A percentile compares a stretch with the other conserved stretches of the same genome.
Evolutionary conservation across 2,888 invertebrate genomes (phyloP).

Genomic region (Zaprionus lineosus): DNA sequence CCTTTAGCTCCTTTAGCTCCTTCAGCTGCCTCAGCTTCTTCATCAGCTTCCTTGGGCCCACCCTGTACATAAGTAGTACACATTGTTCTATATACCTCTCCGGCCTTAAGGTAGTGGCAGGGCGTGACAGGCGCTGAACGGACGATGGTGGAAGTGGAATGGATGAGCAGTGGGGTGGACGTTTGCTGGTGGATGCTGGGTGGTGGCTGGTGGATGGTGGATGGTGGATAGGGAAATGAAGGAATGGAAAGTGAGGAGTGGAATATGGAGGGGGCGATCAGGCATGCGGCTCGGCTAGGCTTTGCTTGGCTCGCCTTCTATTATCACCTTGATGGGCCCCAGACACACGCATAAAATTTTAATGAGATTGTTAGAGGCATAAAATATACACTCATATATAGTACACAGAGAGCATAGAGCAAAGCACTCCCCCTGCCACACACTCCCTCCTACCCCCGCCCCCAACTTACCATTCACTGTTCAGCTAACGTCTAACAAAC

Average conservation of each 20-base stretch:
- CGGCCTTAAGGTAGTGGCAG: conserved; percentile 14
- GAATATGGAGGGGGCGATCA: conserved; percentile 1
- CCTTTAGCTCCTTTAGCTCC: conserved; percentile 1
- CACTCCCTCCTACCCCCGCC: background rate
- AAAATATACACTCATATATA: conserved; percentile 61
- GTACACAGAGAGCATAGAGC: conserved; percentile 22
- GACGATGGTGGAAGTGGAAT: too few relatives aligned
- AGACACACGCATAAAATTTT: conserved; percentile 77
- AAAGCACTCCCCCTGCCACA: background rate
- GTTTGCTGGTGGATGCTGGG: too few relatives aligned
- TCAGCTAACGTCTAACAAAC: too few relatives aligned
- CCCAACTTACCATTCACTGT: too few relatives aligned
- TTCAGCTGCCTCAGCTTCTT: background rate
- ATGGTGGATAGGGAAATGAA: too few relatives aligned
- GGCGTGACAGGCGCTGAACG: too few relatives aligned
- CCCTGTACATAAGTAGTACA: background rate
- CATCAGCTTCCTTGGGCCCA: background rate
- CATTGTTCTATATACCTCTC: conserved; percentile 33
- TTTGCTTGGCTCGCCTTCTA: conserved; percentile 45
- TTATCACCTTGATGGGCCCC: conserved; percentile 66
- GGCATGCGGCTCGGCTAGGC: conserved; percentile 24
- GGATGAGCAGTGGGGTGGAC: too few relatives aligned
- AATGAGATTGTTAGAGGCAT: conserved; percentile 77
- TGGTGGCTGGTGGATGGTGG: too few relatives aligned
- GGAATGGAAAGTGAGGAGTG: too few relatives aligned